phyloP scores from a whole-genome alignment of 2,113 vertebrate genomes.

The Pyrgilauda ruficollis region DNA sequence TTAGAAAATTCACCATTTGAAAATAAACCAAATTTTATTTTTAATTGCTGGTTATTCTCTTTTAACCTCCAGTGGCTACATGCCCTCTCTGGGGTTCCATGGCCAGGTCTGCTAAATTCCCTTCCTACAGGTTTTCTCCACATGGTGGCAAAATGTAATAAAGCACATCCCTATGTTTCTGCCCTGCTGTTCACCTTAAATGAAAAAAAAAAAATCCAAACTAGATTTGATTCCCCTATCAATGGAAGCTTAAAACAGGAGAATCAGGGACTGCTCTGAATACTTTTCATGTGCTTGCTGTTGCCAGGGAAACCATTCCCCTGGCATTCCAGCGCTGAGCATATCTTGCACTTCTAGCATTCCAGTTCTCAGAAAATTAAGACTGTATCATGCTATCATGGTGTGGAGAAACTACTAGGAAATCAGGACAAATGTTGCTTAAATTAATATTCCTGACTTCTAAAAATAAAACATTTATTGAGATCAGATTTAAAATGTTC shows the following conservation, averaged over 20 bases:
- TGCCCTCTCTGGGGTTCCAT: fast-evolving
- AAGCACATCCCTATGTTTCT: background rate
- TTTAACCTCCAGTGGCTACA: background rate
- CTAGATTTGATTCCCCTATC: constrained; percentile 57
- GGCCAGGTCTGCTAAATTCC: background rate
- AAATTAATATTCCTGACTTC: background rate
- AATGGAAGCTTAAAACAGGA: constrained; percentile 58
- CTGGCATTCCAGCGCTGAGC: constrained; percentile 41
- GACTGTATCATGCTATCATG: background rate
- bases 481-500: background rate
- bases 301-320: constrained; percentile 71
- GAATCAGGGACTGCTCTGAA: constrained; percentile 54
- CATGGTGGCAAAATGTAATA: constrained; percentile 23
- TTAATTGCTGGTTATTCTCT: background rate
- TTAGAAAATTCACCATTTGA: background rate
- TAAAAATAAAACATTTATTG: background rate
- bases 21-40: background rate
- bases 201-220: background rate
- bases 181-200: constrained; percentile 46
- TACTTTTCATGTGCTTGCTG: constrained; percentile 66
- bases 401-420: background rate
- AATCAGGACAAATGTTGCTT: constrained; percentile 9
- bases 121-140: background rate
- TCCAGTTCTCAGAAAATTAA: constrained; percentile 49
- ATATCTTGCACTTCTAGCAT: constrained; percentile 39